Base-by-base conservation (phyloP, 2,888 invertebrate genomes). In the Rhingia campestris region DNA sequence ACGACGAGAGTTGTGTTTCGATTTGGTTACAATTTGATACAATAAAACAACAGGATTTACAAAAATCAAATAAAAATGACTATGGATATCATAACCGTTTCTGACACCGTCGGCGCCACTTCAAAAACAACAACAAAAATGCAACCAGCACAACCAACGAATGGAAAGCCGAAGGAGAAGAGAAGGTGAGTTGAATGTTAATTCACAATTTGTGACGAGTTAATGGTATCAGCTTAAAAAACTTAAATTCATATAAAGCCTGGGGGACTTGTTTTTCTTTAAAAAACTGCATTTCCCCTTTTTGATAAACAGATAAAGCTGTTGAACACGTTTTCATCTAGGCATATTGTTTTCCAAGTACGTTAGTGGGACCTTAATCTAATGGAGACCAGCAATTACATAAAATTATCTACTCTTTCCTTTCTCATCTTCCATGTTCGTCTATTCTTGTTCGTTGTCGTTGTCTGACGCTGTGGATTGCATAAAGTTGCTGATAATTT, bases 161-260 rank as follows among this genome's bases (percentile, higher is more conserved):
- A 89, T 61, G 88, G 89, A 56, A 91, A 91, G 89, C 92, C 93
- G 86, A 95, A 94, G 92, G 95, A 94, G 89, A 95, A 95, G 92
- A 93, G 94, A 91, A 94, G 95, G 95, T 95, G 91, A 93, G 89
- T 84, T 58, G 41, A 76, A 69, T 75, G 53, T 75, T 81, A 63
- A 81, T 69, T 82, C 72, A 82, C 72, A 81, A 53, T 33, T 33
- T 53, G 9, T n/a, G 12, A 6, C 12, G 1, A 22, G 22, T 22
- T 22, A 22, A 22, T 22, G 22, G 22, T 22, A 22, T 22, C 22
- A 22, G 1, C 22, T 22, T 22, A 22, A 22, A 22, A 22, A 22
- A 22, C 22, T 22, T 2, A 22, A 22, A 22, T 22, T 2, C 22
- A 22, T 22, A 22, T 22, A 22, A 22, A 22, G 22, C 2, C 22